Evolutionary conservation across 1,140 invertebrate genomes (phyloP).

Genomic region (Antheraea mylitta): DNA sequence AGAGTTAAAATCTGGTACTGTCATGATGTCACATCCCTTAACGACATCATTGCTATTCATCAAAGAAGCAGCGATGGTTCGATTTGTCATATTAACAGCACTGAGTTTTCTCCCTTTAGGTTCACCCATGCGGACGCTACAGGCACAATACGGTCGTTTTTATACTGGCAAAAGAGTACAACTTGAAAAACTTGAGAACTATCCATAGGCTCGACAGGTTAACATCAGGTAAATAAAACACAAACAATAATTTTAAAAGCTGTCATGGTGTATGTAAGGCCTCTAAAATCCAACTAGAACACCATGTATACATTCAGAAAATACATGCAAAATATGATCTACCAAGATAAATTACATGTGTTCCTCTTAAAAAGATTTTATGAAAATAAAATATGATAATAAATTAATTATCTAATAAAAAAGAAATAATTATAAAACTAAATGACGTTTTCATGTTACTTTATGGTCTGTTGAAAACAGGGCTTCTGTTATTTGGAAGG

Average conservation of each 20-base stretch:
- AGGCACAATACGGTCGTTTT: slow-evolving; percentile 97
- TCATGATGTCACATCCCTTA: too few species aligned
- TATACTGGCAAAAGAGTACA: slow-evolving; percentile 97
- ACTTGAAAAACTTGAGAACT: slow-evolving; percentile 95
- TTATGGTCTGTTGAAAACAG: slow-evolving; percentile 29
- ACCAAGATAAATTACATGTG: too few species aligned
- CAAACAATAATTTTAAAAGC: not conserved
- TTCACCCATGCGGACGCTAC: slow-evolving; percentile 98
- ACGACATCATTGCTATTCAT: not conserved
- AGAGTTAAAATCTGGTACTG: too few species aligned
- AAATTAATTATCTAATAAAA: too few species aligned
- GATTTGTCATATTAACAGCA: not conserved
- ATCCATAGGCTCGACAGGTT: slow-evolving; percentile 95
- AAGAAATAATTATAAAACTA: not conserved
- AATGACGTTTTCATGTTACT: not conserved
- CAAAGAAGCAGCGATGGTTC: not conserved
- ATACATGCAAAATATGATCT: too few species aligned
- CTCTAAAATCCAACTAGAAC: too few species aligned
- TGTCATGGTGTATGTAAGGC: too few species aligned
- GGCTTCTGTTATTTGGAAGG: slow-evolving; percentile 93
- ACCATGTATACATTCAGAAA: too few species aligned
- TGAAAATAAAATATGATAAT: too few species aligned
- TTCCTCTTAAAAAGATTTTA: too few species aligned
- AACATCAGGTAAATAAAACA: slow-evolving; percentile 86
- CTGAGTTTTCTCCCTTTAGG: slow-evolving; percentile 78